These are phyloP conservation scores for Hypocryptadius cinnamomeus DNA, from an alignment of 2,113 vertebrate genomes.

Conservation along the genomic window DNA sequence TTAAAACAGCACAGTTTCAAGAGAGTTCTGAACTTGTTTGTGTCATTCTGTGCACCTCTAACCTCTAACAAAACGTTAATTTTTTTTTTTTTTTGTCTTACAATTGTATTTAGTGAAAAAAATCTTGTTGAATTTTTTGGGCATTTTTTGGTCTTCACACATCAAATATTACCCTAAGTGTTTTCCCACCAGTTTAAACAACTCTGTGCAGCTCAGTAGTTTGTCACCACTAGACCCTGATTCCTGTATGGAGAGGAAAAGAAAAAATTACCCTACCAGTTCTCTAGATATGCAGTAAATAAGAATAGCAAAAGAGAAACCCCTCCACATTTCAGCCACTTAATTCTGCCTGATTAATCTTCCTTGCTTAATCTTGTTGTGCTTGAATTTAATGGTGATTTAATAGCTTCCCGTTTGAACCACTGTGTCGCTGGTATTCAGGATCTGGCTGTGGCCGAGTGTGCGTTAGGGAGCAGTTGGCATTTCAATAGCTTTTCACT, in stretches of 20 bases:
- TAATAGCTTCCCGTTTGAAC: neutral
- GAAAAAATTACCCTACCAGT: neutral
- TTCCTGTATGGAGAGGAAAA: neutral
- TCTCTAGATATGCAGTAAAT: neutral
- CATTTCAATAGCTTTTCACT: neutral
- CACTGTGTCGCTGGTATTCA: neutral
- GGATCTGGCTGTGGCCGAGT: neutral
- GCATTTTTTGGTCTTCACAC: neutral
- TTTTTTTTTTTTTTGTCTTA: neutral
- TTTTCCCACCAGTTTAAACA: neutral
- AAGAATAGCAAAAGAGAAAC: neutral
- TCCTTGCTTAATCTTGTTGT: neutral
- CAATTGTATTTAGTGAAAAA: neutral
- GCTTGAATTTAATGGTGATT: neutral
- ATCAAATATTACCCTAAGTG: neutral
- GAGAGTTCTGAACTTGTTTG: neutral
- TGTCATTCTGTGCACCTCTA: neutral
- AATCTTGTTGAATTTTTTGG: neutral
- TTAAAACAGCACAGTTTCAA: neutral
- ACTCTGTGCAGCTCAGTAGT: neutral
- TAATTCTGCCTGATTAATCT: constrained; percentile 1
- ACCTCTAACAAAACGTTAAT: neutral
- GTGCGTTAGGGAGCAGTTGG: neutral
- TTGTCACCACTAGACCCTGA: neutral
- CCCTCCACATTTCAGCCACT: neutral